Conservation (phyloP, 1,140 invertebrate genomes). For the Lepidurus apus region DNA sequence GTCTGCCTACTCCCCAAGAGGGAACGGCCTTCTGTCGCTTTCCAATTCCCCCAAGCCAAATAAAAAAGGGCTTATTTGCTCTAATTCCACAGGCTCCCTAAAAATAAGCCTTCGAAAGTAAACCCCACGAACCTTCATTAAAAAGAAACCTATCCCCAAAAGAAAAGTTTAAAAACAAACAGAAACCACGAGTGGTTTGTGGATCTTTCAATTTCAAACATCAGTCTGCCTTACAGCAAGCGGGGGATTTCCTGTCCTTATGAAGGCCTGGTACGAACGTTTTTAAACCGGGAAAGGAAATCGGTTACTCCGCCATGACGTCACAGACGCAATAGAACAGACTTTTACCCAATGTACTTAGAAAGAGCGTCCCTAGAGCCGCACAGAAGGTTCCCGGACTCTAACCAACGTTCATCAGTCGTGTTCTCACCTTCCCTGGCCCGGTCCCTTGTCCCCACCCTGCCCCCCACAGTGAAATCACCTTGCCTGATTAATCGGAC, state of each 20-base stretch:
- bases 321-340: neutral
- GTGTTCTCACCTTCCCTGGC: neutral
- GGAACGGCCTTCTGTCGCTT: no score
- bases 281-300: neutral
- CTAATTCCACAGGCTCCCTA: no score
- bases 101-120: neutral
- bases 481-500: neutral
- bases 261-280: neutral
- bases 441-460: neutral
- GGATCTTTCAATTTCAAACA: neutral
- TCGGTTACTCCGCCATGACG: neutral
- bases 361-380: neutral
- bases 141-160: neutral
- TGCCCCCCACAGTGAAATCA: neutral
- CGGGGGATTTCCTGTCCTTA: neutral
- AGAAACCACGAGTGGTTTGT: neutral
- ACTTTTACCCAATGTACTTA: neutral
- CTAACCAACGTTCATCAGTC: neutral
- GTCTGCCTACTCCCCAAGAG: no score
- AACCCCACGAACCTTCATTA: neutral
- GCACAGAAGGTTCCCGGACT: neutral
- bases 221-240: neutral
- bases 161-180: slow-evolving; percentile 1
- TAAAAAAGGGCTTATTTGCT: no score
- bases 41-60: no score